These are phyloP conservation scores for Leptopilina boulardi DNA, from an alignment of 1,140 invertebrate genomes.

Conservation along the genomic window DNA sequence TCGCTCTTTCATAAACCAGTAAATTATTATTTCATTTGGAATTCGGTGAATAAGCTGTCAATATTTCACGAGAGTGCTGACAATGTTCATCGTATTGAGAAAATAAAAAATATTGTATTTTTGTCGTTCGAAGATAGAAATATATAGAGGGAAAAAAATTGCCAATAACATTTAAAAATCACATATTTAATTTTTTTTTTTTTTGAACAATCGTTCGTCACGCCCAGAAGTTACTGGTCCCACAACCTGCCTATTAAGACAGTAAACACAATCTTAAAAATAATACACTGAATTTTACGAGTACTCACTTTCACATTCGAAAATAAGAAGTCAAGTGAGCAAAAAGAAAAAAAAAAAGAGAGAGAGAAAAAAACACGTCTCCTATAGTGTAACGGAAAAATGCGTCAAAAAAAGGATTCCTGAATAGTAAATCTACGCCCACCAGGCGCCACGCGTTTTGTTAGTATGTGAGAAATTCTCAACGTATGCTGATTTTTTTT, in stretches of 20 bases:
- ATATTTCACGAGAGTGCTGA: too few relatives aligned
- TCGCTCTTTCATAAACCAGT: not conserved
- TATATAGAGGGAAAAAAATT: not conserved
- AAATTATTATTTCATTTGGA: not conserved
- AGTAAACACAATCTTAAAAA: slow-evolving; percentile 5
- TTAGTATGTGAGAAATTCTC: not conserved
- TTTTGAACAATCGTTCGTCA: not conserved
- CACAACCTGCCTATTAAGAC: not conserved
- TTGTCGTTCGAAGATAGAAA: too few relatives aligned
- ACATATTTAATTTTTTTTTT: not conserved
- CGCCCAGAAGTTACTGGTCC: not conserved
- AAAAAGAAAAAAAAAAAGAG: not conserved
- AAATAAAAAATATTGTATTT: too few relatives aligned
- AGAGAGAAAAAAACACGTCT: not conserved
- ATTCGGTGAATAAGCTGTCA: too few relatives aligned
- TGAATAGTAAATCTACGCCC: slow-evolving; percentile 9
- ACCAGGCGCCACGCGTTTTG: not conserved
- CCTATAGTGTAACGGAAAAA: not conserved
- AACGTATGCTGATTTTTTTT: too few relatives aligned
- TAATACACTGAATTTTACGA: not conserved
- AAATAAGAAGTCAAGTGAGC: not conserved
- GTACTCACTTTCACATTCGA: slow-evolving; percentile 6
- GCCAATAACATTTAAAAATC: not conserved
- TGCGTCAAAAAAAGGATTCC: slow-evolving; percentile 6
- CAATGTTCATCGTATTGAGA: too few relatives aligned